Conservation (phyloP, 1,140 invertebrate genomes). For the Diploscapter pachys region DNA sequence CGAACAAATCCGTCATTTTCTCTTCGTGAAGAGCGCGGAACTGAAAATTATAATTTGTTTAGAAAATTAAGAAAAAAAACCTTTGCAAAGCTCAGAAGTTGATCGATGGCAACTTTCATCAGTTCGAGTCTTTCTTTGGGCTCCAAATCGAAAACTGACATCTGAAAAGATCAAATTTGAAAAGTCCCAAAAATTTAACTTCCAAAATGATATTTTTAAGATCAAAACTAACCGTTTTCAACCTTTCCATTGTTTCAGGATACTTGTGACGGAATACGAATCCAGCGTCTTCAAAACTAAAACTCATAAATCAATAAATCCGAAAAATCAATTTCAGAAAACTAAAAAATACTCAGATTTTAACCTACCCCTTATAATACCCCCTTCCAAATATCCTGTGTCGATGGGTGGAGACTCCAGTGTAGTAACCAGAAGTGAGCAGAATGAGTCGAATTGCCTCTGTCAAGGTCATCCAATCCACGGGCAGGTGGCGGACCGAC, state of each 20-base stretch:
- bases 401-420: slow-evolving; percentile 21
- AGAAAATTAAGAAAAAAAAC: not conserved
- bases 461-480: slow-evolving; percentile 39
- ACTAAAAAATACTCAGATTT: too few species aligned
- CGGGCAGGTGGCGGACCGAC: slow-evolving; percentile 29
- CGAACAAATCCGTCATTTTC: slow-evolving; percentile 10
- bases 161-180: slow-evolving; percentile 5
- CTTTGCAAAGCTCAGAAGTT: slow-evolving; percentile 31
- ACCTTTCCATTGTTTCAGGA: slow-evolving; percentile 25
- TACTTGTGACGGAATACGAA: slow-evolving; percentile 11
- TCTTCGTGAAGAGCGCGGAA: slow-evolving; percentile 19
- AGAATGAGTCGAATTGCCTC: slow-evolving; percentile 31
- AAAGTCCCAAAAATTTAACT: not conserved
- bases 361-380: slow-evolving; percentile 15
- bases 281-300: slow-evolving; percentile 19
- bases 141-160: slow-evolving; percentile 32
- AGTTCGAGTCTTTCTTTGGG: slow-evolving; percentile 24
- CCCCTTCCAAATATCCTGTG: slow-evolving; percentile 24
- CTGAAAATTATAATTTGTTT: not conserved
- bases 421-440: slow-evolving; percentile 38
- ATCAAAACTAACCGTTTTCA: slow-evolving; percentile 11
- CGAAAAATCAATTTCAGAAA: too few species aligned
- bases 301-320: too few species aligned
- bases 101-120: slow-evolving; percentile 28
- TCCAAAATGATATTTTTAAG: not conserved